Percentiles rank a stretch among this genome's conserved stretches.
phyloP scores from a whole-genome alignment of 2,797 vertebrate genomes.

The Xiphophorus birchmanni region DNA sequence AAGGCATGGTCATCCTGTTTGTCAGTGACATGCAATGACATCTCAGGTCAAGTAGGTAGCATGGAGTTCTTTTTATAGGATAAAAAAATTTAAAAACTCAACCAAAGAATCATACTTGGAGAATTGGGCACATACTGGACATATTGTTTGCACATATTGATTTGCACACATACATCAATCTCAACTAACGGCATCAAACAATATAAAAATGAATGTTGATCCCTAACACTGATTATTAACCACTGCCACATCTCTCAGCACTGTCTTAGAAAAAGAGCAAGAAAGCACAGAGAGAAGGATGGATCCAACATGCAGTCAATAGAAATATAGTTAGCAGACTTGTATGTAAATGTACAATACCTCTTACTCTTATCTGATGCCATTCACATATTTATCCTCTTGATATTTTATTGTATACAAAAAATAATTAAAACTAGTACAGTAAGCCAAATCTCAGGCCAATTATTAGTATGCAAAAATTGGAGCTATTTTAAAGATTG shows the following conservation, averaged over 20 bases:
- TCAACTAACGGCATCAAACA: background rate
- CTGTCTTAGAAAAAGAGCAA: background rate
- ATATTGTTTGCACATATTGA: background rate
- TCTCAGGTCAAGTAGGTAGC: background rate
- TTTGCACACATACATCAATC: background rate
- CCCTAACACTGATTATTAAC: background rate
- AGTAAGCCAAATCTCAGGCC: background rate
- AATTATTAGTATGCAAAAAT: background rate
- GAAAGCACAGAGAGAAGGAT: background rate
- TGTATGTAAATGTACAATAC: background rate
- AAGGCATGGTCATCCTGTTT: background rate
- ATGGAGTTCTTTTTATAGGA: background rate
- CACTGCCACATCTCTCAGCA: background rate
- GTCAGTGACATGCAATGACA: background rate
- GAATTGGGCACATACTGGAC: background rate
- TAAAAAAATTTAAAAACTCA: background rate
- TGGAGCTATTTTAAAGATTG: background rate
- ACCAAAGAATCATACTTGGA: background rate
- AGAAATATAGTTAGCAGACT: background rate
- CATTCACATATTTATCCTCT: background rate
- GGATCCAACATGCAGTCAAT: background rate
- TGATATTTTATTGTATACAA: background rate
- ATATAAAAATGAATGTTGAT: background rate
- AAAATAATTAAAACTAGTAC: background rate
- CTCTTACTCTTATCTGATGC: background rate